Conservation (phyloP, 2,113 vertebrate species). For the Zosterops hypoxanthus region DNA sequence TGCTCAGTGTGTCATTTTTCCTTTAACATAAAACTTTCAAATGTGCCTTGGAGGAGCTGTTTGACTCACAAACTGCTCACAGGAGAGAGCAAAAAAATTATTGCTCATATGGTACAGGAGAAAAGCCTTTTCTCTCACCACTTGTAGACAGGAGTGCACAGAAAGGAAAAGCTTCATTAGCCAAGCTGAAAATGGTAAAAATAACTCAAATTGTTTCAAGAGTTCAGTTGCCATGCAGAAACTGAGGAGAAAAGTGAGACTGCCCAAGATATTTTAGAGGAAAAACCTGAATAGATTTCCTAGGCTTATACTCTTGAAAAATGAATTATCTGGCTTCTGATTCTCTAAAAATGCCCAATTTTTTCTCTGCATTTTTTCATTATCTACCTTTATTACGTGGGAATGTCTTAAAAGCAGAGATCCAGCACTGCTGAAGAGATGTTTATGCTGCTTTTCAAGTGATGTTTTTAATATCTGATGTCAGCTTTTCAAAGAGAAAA, state of each 20-base stretch:
- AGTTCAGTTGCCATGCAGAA: neutral
- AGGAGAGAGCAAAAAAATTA: neutral
- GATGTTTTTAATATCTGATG: neutral
- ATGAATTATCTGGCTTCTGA: neutral
- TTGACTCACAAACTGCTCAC: neutral
- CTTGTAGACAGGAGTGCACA: accelerated
- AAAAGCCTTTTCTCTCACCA: neutral
- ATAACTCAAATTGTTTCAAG: neutral
- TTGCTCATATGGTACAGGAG: neutral
- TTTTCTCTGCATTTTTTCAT: neutral
- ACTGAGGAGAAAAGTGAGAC: neutral
- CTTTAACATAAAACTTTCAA: neutral
- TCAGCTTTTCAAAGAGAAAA: neutral
- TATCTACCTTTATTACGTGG: neutral
- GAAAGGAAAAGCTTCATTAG: neutral
- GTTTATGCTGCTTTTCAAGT: neutral
- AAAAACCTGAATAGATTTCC: neutral
- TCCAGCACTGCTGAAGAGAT: neutral
- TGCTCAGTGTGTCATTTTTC: neutral
- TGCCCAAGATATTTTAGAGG: neutral
- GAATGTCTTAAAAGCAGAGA: neutral
- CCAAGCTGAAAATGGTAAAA: neutral
- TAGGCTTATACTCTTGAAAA: neutral
- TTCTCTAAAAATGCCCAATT: neutral
- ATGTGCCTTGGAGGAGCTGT: neutral